phyloP scores from a whole-genome alignment of 2,113 vertebrate genomes.

The Pachycephala philippinensis region DNA sequence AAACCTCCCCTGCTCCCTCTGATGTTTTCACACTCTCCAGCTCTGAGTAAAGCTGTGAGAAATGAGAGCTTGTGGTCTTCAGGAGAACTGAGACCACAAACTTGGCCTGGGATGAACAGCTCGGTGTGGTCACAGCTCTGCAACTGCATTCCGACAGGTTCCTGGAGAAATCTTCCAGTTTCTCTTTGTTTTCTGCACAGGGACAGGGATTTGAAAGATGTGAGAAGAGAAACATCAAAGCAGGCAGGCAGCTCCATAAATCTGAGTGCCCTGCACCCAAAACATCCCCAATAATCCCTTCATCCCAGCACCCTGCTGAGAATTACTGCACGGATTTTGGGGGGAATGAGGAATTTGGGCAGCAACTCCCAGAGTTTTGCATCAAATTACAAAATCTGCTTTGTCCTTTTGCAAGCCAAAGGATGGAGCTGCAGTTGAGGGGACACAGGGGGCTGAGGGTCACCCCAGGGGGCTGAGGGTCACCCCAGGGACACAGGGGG shows the following conservation, averaged over 20 bases:
- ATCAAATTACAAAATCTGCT: neutral
- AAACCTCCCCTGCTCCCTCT: neutral
- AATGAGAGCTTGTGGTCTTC: slow-evolving; percentile 33
- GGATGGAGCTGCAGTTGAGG: neutral
- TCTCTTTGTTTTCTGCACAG: neutral
- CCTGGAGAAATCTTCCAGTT: neutral
- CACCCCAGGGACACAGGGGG: no score
- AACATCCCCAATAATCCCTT: neutral
- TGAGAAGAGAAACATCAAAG: neutral
- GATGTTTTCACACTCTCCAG: neutral
- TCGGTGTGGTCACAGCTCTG: neutral
- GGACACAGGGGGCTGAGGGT: neutral
- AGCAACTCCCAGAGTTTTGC: neutral
- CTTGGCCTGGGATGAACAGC: neutral
- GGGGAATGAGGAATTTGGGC: neutral
- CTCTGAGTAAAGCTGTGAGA: slow-evolving; percentile 4
- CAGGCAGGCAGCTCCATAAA: neutral
- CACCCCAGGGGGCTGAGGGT: neutral
- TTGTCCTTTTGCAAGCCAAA: neutral
- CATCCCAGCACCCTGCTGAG: neutral
- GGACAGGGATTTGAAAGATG: neutral
- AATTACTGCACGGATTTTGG: neutral
- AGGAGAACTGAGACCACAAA: slow-evolving; percentile 25
- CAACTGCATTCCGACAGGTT: neutral
- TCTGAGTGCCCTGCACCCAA: neutral